Conservation (phyloP, 2,113 vertebrate genomes). For the Cynocephalus volans region DNA sequence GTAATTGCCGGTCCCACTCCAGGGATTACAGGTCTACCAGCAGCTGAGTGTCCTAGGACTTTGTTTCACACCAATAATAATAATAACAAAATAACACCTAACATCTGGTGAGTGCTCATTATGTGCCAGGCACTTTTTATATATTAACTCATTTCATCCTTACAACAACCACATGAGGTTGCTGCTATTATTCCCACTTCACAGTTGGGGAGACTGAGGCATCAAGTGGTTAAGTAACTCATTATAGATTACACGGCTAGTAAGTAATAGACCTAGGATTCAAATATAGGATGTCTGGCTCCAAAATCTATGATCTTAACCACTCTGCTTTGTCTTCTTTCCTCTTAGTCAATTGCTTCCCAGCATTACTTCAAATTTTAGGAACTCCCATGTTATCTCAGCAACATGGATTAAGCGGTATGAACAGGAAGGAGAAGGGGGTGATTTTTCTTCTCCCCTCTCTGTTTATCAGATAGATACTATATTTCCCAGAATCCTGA, state of each 20-base stretch:
- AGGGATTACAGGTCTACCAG: background rate
- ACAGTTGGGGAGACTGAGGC: background rate
- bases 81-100: background rate
- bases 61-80: conserved; percentile 2
- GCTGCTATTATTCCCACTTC: background rate
- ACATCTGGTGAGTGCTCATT: background rate
- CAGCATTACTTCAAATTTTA: background rate
- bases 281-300: background rate
- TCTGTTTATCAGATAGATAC: background rate
- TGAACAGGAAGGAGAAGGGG: background rate
- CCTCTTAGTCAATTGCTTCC: background rate
- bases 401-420: background rate
- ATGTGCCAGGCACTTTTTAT: background rate
- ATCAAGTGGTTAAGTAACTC: background rate
- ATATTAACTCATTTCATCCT: background rate
- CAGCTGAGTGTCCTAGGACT: background rate
- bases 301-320: background rate
- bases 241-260: background rate
- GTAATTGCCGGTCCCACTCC: background rate
- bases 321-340: background rate
- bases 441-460: conserved; percentile 2
- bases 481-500: background rate
- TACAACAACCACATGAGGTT: background rate
- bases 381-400: background rate
- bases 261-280: background rate